Percentiles rank a stretch among this genome's conserved stretches.
Conservation (phyloP, 2,888 invertebrate species). For the Drosophila limbata region DNA sequence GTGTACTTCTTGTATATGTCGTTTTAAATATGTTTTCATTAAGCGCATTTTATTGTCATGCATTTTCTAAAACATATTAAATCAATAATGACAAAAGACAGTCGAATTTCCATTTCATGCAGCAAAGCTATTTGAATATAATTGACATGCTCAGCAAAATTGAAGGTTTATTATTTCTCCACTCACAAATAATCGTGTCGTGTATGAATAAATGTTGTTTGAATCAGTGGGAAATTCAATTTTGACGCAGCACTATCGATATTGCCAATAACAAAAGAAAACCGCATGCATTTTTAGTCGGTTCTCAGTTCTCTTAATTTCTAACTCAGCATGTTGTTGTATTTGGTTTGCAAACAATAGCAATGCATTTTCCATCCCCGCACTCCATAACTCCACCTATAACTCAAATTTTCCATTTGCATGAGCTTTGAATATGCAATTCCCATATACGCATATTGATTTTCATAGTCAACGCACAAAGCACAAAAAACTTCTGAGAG, state of each 20-base stretch:
- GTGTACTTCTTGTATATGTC: background rate
- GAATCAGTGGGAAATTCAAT: constrained; percentile 59
- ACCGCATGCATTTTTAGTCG: constrained; percentile 39
- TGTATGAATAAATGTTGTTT: constrained; percentile 15
- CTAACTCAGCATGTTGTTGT: constrained; percentile 41
- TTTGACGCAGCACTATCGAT: constrained; percentile 13
- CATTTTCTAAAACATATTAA: constrained; percentile 57
- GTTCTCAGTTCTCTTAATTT: constrained; percentile 41
- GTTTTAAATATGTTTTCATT: constrained; percentile 42
- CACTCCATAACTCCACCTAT: constrained; percentile 26
- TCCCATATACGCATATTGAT: constrained; percentile 67
- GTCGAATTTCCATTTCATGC: background rate
- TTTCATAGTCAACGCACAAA: constrained; percentile 46
- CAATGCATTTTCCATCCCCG: constrained; percentile 23
- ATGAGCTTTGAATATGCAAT: constrained; percentile 75
- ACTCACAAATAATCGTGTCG: background rate
- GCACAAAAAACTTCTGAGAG: background rate
- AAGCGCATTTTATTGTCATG: constrained; percentile 32
- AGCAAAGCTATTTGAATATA: constrained; percentile 3
- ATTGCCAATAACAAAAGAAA: constrained; percentile 29
- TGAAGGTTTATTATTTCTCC: constrained; percentile 13
- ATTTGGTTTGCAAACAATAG: constrained; percentile 46
- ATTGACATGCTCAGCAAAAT: constrained; percentile 7
- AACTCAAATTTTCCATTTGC: constrained; percentile 65
- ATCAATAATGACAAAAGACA: constrained; percentile 25